Conservation (phyloP, 2,113 vertebrate species). For the Microcebus lehilahytsara region DNA sequence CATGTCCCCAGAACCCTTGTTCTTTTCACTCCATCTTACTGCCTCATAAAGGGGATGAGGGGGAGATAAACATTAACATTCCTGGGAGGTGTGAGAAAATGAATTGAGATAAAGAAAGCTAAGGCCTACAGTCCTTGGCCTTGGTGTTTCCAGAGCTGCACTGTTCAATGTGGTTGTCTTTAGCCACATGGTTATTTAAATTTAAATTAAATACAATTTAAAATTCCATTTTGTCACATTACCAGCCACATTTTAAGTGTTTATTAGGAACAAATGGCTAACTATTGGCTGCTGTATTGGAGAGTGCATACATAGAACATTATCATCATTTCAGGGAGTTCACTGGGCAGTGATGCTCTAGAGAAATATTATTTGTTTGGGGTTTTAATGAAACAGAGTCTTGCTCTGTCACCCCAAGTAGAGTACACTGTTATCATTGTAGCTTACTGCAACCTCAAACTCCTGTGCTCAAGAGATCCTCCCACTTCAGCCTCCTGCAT, state of each 20-base stretch:
- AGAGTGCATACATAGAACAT: background rate
- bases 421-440: too few relatives aligned
- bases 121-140: background rate
- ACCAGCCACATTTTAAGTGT: background rate
- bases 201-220: conserved; percentile 22
- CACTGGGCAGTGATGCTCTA: background rate
- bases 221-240: background rate
- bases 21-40: background rate
- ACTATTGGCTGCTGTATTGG: background rate
- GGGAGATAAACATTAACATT: background rate
- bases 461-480: too few relatives aligned
- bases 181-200: background rate
- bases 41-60: background rate
- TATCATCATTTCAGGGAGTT: background rate
- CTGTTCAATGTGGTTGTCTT: background rate
- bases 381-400: too few relatives aligned
- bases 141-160: background rate
- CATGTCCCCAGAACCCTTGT: background rate
- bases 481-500: too few relatives aligned
- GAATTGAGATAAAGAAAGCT: background rate
- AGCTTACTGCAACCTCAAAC: too few relatives aligned
- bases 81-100: background rate
- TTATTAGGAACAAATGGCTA: background rate
- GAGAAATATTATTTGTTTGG: background rate
- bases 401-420: too few relatives aligned